Base-by-base conservation (phyloP, 1,140 invertebrate genomes). In the Rhizoglyphus robini region DNA sequence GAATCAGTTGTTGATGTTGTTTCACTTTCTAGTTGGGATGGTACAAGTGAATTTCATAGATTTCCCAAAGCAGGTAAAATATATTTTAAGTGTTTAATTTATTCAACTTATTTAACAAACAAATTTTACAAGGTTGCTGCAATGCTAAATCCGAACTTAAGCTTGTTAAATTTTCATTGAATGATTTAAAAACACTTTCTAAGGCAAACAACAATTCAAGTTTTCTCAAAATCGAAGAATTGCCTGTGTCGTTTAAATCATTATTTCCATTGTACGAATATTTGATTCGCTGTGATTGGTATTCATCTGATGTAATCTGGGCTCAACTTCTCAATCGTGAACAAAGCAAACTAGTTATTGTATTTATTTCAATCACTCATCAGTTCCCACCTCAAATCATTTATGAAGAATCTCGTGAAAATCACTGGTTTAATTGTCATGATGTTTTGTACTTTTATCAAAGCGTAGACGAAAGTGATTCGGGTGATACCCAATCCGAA, bases 211-310 rank as follows among this genome's bases (percentile, higher is more conserved):
- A 13, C 13, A 29, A 60, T 18, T 36, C 34, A 65, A 29, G 31
- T 41, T 51, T 23, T 20, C 13, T 51, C 3, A 30, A 41, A 4
- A 46, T 34, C 25, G 30, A 36, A 63, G 86, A 88, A 69, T 73
- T 93, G 59, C 80, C 83, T 30, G 84, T 85, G 71, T 82, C 85
- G 2, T 75, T 94, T 11, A 80, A 72, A 30, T 81, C 83, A 23
- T 80, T 88, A 63, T 95, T 93, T 74, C 86, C 89, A 0, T 91
- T 88, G 86, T 84, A 87, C 77, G 94, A 98, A 73, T 97, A 97
- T 75, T 80, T 97, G 68, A 87, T 94, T 0, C 80, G 93, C 70
- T 87, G 87, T 34, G 93, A 92, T 0, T 98, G 93, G 93, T 90
- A 87, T 0, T 86, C 88, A 1, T 85, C 90, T 75, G 86, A 47